Evolutionary conservation across 2,113 vertebrate species (phyloP).

Genomic region (Tyto alba): DNA sequence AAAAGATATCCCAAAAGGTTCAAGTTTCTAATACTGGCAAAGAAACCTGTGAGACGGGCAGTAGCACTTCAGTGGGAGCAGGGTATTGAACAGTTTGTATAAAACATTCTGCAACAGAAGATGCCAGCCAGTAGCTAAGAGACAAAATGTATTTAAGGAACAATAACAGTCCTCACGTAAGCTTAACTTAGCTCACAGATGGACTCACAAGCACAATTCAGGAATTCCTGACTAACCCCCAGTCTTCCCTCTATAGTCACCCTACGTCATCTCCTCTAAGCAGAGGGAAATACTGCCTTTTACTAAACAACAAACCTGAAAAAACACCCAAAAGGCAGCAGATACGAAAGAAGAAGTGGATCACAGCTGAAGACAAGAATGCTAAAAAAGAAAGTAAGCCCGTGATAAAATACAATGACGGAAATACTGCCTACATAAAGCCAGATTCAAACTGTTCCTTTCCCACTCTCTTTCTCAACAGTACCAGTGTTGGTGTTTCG

Average conservation of each 20-base stretch:
- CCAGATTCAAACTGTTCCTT: too few relatives aligned
- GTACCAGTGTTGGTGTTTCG: neutral
- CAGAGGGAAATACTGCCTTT: neutral
- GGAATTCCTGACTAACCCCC: neutral
- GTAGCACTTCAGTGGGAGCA: neutral
- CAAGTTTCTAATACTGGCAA: neutral
- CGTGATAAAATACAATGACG: neutral
- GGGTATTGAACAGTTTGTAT: neutral
- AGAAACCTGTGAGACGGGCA: neutral
- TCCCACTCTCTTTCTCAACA: neutral
- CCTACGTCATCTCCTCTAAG: neutral
- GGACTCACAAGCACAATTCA: neutral
- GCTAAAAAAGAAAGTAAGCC: neutral
- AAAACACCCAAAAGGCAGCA: neutral
- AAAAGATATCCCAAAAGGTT: neutral
- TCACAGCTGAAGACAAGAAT: neutral
- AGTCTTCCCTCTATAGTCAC: neutral
- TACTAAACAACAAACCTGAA: neutral
- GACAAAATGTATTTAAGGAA: neutral
- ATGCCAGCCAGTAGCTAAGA: neutral
- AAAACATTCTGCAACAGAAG: neutral
- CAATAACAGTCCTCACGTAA: neutral
- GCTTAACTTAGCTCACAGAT: neutral
- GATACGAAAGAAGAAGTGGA: neutral
- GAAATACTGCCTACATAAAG: neutral